A percentile compares a stretch with the other conserved stretches of the same genome.
Evolutionary conservation across 2,797 vertebrate genomes (phyloP).

Genomic region (Phalanger gymnotis): DNA sequence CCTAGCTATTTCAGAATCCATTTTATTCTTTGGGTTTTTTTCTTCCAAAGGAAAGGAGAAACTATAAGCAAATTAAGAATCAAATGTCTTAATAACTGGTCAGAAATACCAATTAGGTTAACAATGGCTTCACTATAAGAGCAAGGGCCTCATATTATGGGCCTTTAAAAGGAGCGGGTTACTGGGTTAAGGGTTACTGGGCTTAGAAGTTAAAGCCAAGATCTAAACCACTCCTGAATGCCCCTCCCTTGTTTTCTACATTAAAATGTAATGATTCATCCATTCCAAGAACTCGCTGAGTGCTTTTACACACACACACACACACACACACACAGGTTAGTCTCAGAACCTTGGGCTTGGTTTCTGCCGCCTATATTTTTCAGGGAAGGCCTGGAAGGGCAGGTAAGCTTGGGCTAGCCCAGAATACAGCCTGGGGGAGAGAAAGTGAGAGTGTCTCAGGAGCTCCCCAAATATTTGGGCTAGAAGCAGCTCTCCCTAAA

Average conservation of each 20-base stretch:
- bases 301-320: background rate
- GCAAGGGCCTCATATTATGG: conserved; percentile 19
- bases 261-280: conserved; percentile 9
- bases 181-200: background rate
- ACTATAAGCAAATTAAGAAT: background rate
- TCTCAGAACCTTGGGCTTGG: background rate
- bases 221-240: background rate
- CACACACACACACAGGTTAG: background rate
- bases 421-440: background rate
- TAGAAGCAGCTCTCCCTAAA: background rate
- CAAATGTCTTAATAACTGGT: background rate
- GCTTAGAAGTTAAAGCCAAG: conserved; percentile 37
- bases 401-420: background rate
- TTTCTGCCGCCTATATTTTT: background rate
- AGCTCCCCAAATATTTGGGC: background rate
- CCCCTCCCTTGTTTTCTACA: background rate
- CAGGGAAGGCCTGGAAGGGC: conserved; percentile 14
- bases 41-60: background rate
- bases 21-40: conserved; percentile 24
- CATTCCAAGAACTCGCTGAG: background rate
- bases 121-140: background rate
- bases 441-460: background rate
- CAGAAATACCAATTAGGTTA: conserved; percentile 21
- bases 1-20: background rate
- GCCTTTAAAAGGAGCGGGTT: background rate